Conservation (phyloP, 2,113 vertebrate species). For the Scartelaos histophorus region DNA sequence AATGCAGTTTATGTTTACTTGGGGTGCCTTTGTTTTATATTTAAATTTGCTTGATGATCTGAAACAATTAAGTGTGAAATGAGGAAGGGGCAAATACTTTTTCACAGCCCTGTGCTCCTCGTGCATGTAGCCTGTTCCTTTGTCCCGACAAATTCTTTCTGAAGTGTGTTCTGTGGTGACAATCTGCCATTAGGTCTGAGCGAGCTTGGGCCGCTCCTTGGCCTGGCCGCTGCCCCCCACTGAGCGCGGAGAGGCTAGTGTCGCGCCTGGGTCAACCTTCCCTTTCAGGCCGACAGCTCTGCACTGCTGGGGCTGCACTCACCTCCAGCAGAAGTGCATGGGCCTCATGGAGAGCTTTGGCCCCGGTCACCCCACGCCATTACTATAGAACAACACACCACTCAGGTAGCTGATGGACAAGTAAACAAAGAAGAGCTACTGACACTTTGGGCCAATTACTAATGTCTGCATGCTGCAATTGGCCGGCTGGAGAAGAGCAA, state of each 20-base stretch:
- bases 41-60: no score
- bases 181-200: conserved; percentile 63
- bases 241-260: conserved; percentile 53
- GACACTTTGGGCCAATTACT: conserved; percentile 68
- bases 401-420: conserved; percentile 42
- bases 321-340: conserved; percentile 53
- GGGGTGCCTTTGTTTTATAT: no score
- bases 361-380: conserved; percentile 51
- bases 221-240: conserved; percentile 55
- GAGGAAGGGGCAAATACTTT: no score
- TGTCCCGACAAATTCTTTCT: conserved; percentile 52
- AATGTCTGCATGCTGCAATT: conserved; percentile 61
- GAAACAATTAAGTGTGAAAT: no score
- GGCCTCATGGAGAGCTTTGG: conserved; percentile 34
- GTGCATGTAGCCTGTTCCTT: conserved; percentile 37
- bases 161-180: conserved; percentile 53
- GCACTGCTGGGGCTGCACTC: conserved; percentile 55
- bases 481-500: conserved; percentile 36
- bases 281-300: conserved; percentile 60
- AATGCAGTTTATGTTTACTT: no score
- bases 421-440: conserved; percentile 57
- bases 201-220: conserved; percentile 50
- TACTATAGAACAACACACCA: conserved; percentile 38
- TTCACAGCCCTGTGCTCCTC: no score
- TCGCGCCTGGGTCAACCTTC: conserved; percentile 64